These are phyloP conservation scores for Tubulanus polymorphus DNA, from an alignment of 2,888 invertebrate genomes.

Conservation along the genomic window DNA sequence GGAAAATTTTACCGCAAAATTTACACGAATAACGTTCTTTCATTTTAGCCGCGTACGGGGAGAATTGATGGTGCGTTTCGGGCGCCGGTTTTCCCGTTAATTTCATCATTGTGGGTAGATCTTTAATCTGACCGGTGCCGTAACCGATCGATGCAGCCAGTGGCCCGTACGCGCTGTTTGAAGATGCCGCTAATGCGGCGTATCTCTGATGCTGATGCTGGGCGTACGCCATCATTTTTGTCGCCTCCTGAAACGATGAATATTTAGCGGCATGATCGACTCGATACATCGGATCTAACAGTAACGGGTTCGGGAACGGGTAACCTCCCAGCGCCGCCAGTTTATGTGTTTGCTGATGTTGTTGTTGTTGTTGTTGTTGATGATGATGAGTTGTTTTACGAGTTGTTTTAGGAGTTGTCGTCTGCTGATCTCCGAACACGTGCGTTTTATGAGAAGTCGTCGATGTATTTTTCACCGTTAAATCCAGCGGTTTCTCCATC, in stretches of 20 bases:
- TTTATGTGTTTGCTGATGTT: constrained; percentile 54
- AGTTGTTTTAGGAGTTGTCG: no score
- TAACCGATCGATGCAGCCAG: constrained; percentile 28
- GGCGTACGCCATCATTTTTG: constrained; percentile 30
- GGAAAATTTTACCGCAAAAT: constrained; percentile 93
- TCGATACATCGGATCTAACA: constrained; percentile 23
- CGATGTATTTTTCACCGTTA: constrained; percentile 61
- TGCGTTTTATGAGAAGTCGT: constrained; percentile 42
- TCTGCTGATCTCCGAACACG: constrained; percentile 32
- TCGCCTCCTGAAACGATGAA: constrained; percentile 27
- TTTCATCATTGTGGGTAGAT: constrained; percentile 24
- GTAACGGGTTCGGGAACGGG: constrained; percentile 75
- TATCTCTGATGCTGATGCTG: constrained; percentile 32
- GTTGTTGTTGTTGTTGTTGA: constrained; percentile 13
- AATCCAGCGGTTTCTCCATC: constrained; percentile 77
- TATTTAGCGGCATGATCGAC: constrained; percentile 33
- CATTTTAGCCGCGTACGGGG: constrained; percentile 9
- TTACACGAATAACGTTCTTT: constrained; percentile 90
- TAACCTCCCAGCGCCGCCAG: no score
- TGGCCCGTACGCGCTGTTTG: no score
- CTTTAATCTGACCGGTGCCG: constrained; percentile 28
- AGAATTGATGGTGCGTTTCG: constrained; percentile 11
- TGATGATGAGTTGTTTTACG: no score
- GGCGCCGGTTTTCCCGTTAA: constrained; percentile 25
- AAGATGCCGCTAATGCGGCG: no score